Base-by-base conservation (phyloP, 2,113 vertebrate genomes). In the Eurypyga helias region DNA sequence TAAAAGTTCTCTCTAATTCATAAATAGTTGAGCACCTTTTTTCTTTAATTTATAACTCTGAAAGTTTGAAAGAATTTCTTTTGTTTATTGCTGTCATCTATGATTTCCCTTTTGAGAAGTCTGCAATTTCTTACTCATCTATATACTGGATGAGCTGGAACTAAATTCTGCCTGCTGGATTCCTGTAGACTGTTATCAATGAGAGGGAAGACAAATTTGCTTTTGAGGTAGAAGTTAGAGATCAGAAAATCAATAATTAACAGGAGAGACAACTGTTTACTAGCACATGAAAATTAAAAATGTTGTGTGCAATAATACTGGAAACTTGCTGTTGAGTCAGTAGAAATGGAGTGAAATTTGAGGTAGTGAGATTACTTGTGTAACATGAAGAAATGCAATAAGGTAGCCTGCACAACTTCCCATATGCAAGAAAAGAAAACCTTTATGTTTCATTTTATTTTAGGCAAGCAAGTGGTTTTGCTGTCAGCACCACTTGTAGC, bases 401-500 rank as follows among this genome's bases (percentile, higher is more conserved):
- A 82, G 54, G 61, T 77, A 95, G 49, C 82, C 95, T 87, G 90
- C 70, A 93, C 51, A 96, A 94, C 87, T 96, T 89, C 31, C 77
- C 58, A 28, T 71, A 82, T 69, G 85, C 66, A 95, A 94, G 97
- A 96, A 97, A 97, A 94, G 6, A 93, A 69, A 94, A 90, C 75
- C 71, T 90, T 87, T 93, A 58, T 83, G 90, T 95, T 70, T 92
- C 77, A 87, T 96, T 97, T 97, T 97, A 97, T 98, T 98, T 97
- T 97, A 97, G 91, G 92, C 90, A 97, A 97, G 95, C 93, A 95
- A 97, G 62, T 85, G 69, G 91, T 96, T 93, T 97, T 97, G 92
- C 94, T 98, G 98, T 98, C 98, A 98, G 93, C 94, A 94, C 96
- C 69, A 82, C 91, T 96, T 98, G 93, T 97, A 97, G 97, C 94